Evolutionary conservation across 2,113 vertebrate genomes (phyloP).

Genomic region (Psittacus erithacus): DNA sequence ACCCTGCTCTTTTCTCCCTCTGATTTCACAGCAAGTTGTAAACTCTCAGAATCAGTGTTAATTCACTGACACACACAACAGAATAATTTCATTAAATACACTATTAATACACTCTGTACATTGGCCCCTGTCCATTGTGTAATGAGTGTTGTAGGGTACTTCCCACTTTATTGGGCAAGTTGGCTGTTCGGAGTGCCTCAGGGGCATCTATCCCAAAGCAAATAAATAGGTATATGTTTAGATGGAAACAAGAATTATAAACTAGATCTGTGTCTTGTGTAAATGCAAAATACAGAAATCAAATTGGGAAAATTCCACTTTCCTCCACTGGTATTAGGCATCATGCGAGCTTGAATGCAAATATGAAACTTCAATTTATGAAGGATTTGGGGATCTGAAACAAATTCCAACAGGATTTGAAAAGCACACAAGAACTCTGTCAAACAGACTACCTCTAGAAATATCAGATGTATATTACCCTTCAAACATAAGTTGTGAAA

Average conservation of each 20-base stretch:
- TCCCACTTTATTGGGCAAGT: neutral
- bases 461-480: neutral
- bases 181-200: neutral
- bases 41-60: neutral
- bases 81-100: neutral
- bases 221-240: neutral
- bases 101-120: neutral
- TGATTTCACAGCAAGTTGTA: neutral
- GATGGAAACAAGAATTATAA: neutral
- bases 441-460: conserved; percentile 5
- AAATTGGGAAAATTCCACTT: conserved; percentile 57
- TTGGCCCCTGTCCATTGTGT: neutral
- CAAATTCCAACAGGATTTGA: conserved; percentile 56
- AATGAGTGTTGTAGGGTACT: neutral
- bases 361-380: conserved; percentile 62
- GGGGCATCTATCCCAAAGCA: neutral
- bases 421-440: conserved; percentile 33
- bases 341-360: conserved; percentile 37
- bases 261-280: neutral
- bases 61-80: neutral
- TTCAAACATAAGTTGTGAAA: neutral
- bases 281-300: conserved; percentile 40
- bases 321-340: conserved; percentile 33
- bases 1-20: neutral
- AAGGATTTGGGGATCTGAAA: conserved; percentile 52